Evolutionary conservation across 2,888 invertebrate species (phyloP), one percentile per base, ranked within the genome.

Genomic region (Lepidochrysops patricia): DNA sequence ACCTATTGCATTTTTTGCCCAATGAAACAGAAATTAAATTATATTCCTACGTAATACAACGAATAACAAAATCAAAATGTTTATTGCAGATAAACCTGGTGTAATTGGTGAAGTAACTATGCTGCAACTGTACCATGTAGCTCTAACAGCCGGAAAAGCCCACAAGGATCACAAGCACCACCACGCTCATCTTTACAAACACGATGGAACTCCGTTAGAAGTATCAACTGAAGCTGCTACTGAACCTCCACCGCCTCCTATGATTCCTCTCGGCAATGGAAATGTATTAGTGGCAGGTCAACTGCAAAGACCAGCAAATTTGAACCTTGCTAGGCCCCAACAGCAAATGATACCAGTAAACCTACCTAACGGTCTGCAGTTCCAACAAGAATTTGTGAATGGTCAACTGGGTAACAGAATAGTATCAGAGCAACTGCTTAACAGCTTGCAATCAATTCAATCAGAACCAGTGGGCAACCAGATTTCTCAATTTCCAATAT

Each of bases 151-250:
- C 1, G 96, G 96, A 0, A 96, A 96, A 79, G 96, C 96, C 0
- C 96, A 96, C 82, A 94, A 93, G 66, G 95, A 96, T 72, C 96
- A 96, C 80, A 96, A 96, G 73, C 96, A 96, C 73, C 96, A 96
- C 74, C 96, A 96, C 79, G 95, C 92, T 0, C 95, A 95, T 75
- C 94, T 94, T 70, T 94, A 93, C 72, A 94, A 92, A 70, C 94
- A 94, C 73, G 93, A 94, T 65, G 95, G 94, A 0, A 89, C 86
- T 13, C 90, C 91, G 13, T 77, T 93, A 12, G 91, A 91, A 7
- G 89, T 92, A 2, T 81, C 92, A 6, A 89, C 92, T 0, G 91
- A 92, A 49, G 86, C 91, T 0, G 89, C 89, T 0, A 89, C 91
- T 0, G 91, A 91, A 29, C 78, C 84, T 0, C 89, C 93, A 0